These are phyloP conservation scores for Avahi laniger DNA, from an alignment of 2,797 vertebrate species.

Conservation along the genomic window DNA sequence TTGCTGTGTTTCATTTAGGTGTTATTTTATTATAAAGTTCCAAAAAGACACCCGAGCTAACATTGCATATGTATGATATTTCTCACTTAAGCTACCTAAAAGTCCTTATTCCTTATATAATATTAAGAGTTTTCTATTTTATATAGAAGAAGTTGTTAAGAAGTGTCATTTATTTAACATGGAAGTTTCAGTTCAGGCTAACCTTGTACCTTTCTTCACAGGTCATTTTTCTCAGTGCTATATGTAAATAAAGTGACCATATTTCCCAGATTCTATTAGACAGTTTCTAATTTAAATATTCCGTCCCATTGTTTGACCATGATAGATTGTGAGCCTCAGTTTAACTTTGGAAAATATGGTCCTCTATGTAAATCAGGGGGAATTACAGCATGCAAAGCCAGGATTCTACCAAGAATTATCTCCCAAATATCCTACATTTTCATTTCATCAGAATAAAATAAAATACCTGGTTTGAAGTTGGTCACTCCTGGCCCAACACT, in stretches of 20 bases:
- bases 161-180: background rate
- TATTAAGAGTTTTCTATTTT: background rate
- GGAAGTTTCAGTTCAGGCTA: background rate
- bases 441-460: background rate
- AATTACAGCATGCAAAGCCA: background rate
- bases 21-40: background rate
- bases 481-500: constrained; percentile 76
- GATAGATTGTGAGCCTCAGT: background rate
- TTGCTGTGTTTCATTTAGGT: background rate
- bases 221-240: background rate
- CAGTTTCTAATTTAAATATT: background rate
- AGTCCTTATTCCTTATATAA: background rate
- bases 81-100: background rate
- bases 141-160: background rate
- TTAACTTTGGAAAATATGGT: constrained; percentile 13
- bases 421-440: background rate
- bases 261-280: background rate
- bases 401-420: background rate
- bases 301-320: background rate
- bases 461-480: constrained; percentile 77
- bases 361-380: background rate
- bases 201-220: background rate
- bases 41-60: background rate
- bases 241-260: background rate
- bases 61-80: background rate